Conservation (phyloP, 2,888 invertebrate genomes). For the Agrochola litura region DNA sequence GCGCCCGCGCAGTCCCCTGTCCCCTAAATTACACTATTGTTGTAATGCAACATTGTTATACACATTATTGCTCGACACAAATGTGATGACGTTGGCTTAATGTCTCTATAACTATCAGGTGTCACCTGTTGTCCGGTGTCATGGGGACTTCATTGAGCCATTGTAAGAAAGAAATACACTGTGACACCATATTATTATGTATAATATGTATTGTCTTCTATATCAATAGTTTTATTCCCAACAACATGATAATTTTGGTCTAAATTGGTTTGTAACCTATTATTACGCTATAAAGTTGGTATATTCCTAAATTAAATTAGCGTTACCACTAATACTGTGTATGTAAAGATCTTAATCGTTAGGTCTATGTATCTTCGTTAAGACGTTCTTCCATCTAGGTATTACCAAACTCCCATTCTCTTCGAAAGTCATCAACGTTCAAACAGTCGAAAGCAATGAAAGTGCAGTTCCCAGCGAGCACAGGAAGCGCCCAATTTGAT, state of each 20-base stretch:
- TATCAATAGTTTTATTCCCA: background rate
- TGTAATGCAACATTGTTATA: slow-evolving; percentile 36
- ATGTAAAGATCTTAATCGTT: background rate
- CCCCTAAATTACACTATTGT: slow-evolving; percentile 71
- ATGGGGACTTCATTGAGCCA: background rate
- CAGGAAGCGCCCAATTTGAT: slow-evolving; percentile 58
- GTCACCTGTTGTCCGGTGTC: slow-evolving; percentile 1
- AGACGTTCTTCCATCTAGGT: background rate
- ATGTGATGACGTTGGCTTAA: slow-evolving; percentile 25
- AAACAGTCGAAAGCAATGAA: slow-evolving; percentile 12
- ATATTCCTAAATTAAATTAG: background rate
- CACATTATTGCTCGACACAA: slow-evolving; percentile 31
- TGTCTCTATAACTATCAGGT: slow-evolving; percentile 30
- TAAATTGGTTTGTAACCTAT: background rate
- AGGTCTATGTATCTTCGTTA: background rate
- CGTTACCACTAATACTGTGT: background rate
- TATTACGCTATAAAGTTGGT: background rate
- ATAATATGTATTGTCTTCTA: too few species aligned
- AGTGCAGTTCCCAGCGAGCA: slow-evolving; percentile 43
- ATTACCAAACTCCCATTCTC: slow-evolving; percentile 26
- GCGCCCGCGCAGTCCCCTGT: slow-evolving; percentile 60
- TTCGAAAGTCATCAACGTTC: slow-evolving; percentile 46
- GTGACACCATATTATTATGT: background rate
- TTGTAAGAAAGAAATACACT: background rate
- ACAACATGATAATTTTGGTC: too few species aligned